phyloP scores from a whole-genome alignment of 2,888 invertebrate genomes.

The Caenorhabditis drosophilae region DNA sequence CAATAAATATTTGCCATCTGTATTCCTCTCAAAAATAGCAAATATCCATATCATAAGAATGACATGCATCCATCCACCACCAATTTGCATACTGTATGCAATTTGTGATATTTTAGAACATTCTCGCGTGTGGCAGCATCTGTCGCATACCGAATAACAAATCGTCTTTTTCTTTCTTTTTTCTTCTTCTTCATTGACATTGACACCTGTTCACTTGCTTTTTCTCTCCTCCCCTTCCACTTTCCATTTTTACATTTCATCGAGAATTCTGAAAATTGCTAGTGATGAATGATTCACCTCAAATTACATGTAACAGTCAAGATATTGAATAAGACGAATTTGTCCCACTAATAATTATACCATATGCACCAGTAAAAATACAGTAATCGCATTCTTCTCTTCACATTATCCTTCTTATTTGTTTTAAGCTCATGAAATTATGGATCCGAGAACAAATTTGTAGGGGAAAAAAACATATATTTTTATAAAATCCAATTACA shows the following conservation, averaged over 20 bases:
- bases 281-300: background rate
- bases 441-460: too few relatives aligned
- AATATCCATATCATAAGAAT: background rate
- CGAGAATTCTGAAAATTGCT: background rate
- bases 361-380: too few relatives aligned
- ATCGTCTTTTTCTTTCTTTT: slow-evolving; percentile 1
- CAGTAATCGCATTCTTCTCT: too few relatives aligned
- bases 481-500: too few relatives aligned
- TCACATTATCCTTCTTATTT: too few relatives aligned
- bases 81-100: background rate
- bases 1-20: slow-evolving; percentile 1
- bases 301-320: background rate
- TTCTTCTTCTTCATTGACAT: slow-evolving; percentile 2
- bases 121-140: slow-evolving; percentile 2
- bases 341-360: too few relatives aligned
- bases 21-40: background rate
- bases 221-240: background rate
- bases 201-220: slow-evolving; percentile 24
- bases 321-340: too few relatives aligned
- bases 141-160: slow-evolving; percentile 4
- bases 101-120: background rate
- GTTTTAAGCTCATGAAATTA: too few relatives aligned
- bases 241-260: background rate
- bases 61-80: background rate
- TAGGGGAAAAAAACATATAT: too few relatives aligned